Conservation (phyloP, 2,113 vertebrate genomes). For the Heptranchias perlo region DNA sequence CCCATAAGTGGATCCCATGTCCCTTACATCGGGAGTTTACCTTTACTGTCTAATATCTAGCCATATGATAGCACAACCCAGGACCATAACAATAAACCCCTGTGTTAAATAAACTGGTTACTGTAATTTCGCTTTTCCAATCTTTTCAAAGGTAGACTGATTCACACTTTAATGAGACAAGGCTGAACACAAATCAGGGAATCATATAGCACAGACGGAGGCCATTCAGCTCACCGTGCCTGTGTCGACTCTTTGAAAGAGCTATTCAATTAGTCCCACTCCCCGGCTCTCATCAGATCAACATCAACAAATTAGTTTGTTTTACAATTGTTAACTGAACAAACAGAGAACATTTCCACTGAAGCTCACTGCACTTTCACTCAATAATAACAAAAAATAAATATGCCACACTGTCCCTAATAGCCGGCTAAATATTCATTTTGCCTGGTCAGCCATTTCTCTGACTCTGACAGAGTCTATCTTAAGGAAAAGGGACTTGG, state of each 20-base stretch:
- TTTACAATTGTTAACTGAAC: not conserved
- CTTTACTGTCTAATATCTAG: not conserved
- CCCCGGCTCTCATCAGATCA: not conserved
- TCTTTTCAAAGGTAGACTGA: not conserved
- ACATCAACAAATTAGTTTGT: not conserved
- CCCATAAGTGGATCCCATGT: not conserved
- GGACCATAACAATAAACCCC: not conserved
- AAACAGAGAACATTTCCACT: not conserved
- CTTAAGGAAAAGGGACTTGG: not conserved
- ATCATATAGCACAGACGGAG: not conserved
- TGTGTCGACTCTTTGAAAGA: not conserved
- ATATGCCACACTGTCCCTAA: not conserved
- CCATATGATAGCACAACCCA: not conserved
- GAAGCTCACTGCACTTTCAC: not conserved
- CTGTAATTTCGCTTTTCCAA: not conserved
- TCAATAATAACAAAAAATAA: not conserved
- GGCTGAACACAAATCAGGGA: not conserved
- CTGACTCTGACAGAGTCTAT: not conserved
- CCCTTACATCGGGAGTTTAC: not conserved
- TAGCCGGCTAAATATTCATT: not conserved
- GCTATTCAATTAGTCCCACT: not conserved
- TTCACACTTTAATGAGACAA: not conserved
- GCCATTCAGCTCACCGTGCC: not conserved
- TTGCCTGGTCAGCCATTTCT: not conserved
- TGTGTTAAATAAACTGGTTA: not conserved